These are phyloP conservation scores for Chloromyia formosa DNA, from an alignment of 2,888 invertebrate species.

Conservation along the genomic window DNA sequence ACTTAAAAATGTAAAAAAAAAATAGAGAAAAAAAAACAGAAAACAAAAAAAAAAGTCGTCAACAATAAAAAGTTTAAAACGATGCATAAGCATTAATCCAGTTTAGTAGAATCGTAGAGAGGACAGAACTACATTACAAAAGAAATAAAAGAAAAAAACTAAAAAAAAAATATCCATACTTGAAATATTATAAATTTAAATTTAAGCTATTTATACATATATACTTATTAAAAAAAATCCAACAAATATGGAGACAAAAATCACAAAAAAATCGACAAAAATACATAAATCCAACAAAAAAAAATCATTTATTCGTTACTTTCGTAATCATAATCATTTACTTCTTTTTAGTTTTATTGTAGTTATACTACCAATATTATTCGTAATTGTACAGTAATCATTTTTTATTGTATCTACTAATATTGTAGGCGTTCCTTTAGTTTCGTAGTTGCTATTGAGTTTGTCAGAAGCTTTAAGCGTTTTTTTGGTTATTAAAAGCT, in stretches of 20 bases:
- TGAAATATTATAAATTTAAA: not conserved
- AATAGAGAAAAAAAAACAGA: constrained; percentile 29
- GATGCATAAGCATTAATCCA: not conserved
- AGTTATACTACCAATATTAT: not conserved
- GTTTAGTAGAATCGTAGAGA: not conserved
- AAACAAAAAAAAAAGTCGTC: constrained; percentile 17
- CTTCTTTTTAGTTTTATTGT: constrained; percentile 5
- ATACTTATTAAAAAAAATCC: not conserved
- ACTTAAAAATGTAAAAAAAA: constrained; percentile 32
- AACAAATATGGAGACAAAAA: not conserved
- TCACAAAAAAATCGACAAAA: constrained; percentile 8
- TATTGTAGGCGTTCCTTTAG: no score
- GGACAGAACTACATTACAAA: not conserved
- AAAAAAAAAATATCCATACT: constrained; percentile 24
- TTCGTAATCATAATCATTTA: not conserved
- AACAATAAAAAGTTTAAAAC: not conserved
- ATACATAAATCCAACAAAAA: constrained; percentile 1
- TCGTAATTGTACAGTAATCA: no score
- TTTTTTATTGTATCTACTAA: no score
- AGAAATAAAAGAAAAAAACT: not conserved
- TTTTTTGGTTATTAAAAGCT: no score
- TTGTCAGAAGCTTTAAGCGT: no score
- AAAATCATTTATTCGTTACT: not conserved
- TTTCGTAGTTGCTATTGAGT: no score
- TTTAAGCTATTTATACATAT: not conserved